Conservation (phyloP, 2,888 invertebrate species). For the Rhagonycha fulva region DNA sequence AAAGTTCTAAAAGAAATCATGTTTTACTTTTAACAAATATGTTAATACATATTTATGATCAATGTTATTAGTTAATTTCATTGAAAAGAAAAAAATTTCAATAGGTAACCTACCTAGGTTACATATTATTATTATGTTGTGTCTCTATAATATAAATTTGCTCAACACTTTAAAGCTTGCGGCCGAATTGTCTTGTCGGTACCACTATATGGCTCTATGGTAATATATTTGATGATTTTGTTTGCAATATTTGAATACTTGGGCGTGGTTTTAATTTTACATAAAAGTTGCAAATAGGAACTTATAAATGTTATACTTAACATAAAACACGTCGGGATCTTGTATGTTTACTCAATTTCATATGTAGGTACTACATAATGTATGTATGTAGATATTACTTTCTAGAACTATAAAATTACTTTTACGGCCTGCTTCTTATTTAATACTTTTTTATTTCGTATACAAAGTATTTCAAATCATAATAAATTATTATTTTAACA, state of each 20-base stretch:
- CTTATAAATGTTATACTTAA: not conserved
- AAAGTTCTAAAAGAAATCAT: not conserved
- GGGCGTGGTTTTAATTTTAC: not conserved
- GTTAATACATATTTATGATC: not conserved
- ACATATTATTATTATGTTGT: no score
- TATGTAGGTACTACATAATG: no score
- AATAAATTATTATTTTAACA: not conserved
- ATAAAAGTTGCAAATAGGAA: not conserved
- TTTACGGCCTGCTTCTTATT: not conserved
- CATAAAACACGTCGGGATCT: not conserved
- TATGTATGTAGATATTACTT: not conserved
- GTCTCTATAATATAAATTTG: not conserved
- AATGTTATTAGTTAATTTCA: not conserved
- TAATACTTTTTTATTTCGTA: not conserved
- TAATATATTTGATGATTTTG: not conserved
- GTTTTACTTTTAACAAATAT: not conserved
- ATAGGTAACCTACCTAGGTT: not conserved
- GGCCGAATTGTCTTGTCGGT: no score
- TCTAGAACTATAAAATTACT: not conserved
- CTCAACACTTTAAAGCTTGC: no score
- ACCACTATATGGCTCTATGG: no score
- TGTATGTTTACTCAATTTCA: not conserved
- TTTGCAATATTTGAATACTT: not conserved
- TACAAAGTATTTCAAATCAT: not conserved
- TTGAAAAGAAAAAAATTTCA: not conserved